A percentile compares a stretch with the other conserved stretches of the same genome.
These are phyloP conservation scores for Phthorimaea operculella DNA, from an alignment of 1,140 invertebrate genomes.

Conservation along the genomic window DNA sequence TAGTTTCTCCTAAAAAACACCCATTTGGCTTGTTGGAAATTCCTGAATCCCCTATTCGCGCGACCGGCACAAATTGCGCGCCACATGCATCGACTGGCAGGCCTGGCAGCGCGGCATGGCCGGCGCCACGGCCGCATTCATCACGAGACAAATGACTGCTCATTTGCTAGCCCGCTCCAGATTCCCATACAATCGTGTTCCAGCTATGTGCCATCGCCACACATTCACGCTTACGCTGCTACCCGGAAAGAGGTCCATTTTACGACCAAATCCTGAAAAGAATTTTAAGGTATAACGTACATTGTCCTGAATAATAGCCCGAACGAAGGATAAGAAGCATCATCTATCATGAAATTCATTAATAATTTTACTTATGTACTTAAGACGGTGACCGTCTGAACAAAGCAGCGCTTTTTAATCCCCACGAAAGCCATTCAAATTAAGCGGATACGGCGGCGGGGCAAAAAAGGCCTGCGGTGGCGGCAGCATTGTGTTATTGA, in stretches of 20 bases:
- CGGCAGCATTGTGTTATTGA: slow-evolving; percentile 18
- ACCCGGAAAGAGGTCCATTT: too few species aligned
- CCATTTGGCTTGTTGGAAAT: too few species aligned
- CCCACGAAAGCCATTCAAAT: slow-evolving; percentile 12
- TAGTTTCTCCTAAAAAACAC: too few species aligned
- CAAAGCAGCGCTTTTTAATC: slow-evolving; percentile 13
- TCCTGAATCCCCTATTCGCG: too few species aligned
- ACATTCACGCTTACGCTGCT: not conserved
- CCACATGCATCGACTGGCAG: too few species aligned
- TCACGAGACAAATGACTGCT: slow-evolving; percentile 30
- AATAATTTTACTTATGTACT: too few species aligned
- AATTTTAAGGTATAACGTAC: too few species aligned
- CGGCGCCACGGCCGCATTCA: slow-evolving; percentile 23
- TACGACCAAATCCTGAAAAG: too few species aligned
- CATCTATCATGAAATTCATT: too few species aligned
- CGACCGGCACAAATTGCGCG: too few species aligned
- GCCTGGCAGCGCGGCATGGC: not conserved
- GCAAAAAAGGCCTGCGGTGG: slow-evolving; percentile 10
- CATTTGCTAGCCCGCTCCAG: slow-evolving; percentile 25
- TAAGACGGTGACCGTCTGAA: not conserved
- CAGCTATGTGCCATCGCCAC: not conserved
- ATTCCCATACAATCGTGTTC: slow-evolving; percentile 6
- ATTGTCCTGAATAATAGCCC: too few species aligned
- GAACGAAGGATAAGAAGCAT: too few species aligned
- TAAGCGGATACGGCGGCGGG: slow-evolving; percentile 10